A percentile compares a stretch with the other conserved stretches of the same genome.
phyloP scores from a whole-genome alignment of 1,140 invertebrate species.

The Meloidogyne hapla region DNA sequence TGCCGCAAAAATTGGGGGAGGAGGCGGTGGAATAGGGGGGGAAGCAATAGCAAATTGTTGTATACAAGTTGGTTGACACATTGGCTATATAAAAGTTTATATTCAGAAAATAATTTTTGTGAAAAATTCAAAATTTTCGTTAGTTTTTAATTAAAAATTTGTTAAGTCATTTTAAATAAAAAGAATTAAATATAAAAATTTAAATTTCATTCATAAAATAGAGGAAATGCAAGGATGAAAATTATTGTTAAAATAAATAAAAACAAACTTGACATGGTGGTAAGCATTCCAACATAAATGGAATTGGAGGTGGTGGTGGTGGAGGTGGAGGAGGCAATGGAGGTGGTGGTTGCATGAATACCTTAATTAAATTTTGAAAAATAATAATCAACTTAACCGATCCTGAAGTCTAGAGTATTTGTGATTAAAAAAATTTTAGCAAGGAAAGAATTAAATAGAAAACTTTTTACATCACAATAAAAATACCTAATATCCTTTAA shows the following conservation, averaged over 20 bases:
- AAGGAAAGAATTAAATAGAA: background rate
- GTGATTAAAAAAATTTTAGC: no score
- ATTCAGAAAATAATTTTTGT: background rate
- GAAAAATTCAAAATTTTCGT: no score
- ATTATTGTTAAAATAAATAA: background rate
- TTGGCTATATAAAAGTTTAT: background rate
- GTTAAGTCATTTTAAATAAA: no score
- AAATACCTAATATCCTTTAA: no score
- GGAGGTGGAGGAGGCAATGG: background rate
- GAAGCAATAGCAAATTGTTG: constrained; percentile 13
- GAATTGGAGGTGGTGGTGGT: background rate
- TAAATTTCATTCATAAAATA: no score
- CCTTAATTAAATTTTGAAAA: background rate
- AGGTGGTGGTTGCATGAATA: constrained; percentile 12
- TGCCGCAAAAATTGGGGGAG: background rate
- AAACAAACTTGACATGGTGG: background rate
- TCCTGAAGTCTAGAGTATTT: no score
- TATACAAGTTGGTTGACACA: background rate
- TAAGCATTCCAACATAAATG: background rate
- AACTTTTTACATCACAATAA: background rate
- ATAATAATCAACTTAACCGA: no score
- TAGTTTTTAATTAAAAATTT: no score
- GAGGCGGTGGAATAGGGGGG: background rate
- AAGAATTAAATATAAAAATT: no score
- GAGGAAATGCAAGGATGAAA: no score